A percentile compares a stretch with the other conserved stretches of the same genome.
Conservation (phyloP, 2,113 vertebrate species). For the Mustelus asterias region DNA sequence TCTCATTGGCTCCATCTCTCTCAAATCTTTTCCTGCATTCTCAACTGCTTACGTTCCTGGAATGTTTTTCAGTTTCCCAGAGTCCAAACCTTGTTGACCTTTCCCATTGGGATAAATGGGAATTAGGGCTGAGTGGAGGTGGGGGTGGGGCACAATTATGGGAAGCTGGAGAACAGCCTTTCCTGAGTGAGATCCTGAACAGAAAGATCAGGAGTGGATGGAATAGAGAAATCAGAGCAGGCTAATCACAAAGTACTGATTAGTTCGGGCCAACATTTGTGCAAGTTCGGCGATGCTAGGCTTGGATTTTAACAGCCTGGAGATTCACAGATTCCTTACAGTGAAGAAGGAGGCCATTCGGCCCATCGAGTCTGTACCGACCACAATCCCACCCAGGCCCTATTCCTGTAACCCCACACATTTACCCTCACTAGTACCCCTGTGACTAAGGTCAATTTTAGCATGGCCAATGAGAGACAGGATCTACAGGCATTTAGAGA, state of each 20-base stretch:
- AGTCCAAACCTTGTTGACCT: neutral
- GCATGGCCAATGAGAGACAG: no score
- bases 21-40: no score
- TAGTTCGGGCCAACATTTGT: neutral
- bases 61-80: neutral
- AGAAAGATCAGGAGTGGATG: neutral
- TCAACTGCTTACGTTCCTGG: no score
- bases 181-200: neutral
- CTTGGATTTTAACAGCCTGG: neutral
- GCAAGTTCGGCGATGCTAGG: neutral
- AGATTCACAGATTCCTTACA: no score
- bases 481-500: no score
- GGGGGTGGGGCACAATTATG: neutral
- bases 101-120: neutral
- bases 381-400: no score
- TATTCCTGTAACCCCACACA: no score
- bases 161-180: neutral
- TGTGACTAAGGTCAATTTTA: no score
- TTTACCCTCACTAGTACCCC: no score
- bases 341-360: no score
- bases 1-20: neutral
- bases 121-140: no score
- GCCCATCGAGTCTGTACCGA: no score
- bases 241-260: neutral
- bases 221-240: neutral